Evolutionary conservation across 2,113 vertebrate species (phyloP).

Genomic region (Odocoileus virginianus): DNA sequence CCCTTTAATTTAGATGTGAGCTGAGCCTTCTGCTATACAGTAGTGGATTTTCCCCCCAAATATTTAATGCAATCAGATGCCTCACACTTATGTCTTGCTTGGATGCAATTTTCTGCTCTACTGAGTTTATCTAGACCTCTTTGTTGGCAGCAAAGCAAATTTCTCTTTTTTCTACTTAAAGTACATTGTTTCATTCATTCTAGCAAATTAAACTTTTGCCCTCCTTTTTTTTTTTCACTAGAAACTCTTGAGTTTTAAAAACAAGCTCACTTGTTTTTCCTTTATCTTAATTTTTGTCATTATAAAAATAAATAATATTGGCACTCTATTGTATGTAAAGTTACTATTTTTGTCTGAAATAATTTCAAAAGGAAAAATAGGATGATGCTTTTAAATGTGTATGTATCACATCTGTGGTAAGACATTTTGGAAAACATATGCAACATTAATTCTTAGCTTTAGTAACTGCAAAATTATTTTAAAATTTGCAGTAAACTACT

Average conservation of each 20-base stretch:
- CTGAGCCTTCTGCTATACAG: conserved; percentile 32
- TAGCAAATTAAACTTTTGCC: conserved; percentile 63
- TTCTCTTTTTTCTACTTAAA: conserved; percentile 62
- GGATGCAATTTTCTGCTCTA: conserved; percentile 78
- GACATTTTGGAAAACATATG: not conserved
- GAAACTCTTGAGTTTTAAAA: conserved; percentile 42
- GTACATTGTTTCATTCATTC: conserved; percentile 22
- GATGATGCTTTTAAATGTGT: not conserved
- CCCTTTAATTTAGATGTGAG: conserved; percentile 60
- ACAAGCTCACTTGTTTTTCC: conserved; percentile 42
- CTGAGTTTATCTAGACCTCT: conserved; percentile 72
- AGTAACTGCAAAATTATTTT: not conserved
- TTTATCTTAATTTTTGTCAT: not conserved
- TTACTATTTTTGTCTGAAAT: not conserved
- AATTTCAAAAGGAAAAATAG: conserved; percentile 4
- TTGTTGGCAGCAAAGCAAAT: conserved; percentile 69
- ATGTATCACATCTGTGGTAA: not conserved
- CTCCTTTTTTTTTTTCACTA: conserved; percentile 18
- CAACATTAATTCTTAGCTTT: not conserved
- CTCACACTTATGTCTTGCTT: conserved; percentile 58
- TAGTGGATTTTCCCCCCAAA: conserved; percentile 32
- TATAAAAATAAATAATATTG: not conserved
- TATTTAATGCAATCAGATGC: conserved; percentile 64
- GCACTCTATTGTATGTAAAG: not conserved
- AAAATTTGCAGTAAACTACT: not conserved